Base-by-base conservation (phyloP, 2,888 invertebrate species). In the Ditylenchus weischeri region DNA sequence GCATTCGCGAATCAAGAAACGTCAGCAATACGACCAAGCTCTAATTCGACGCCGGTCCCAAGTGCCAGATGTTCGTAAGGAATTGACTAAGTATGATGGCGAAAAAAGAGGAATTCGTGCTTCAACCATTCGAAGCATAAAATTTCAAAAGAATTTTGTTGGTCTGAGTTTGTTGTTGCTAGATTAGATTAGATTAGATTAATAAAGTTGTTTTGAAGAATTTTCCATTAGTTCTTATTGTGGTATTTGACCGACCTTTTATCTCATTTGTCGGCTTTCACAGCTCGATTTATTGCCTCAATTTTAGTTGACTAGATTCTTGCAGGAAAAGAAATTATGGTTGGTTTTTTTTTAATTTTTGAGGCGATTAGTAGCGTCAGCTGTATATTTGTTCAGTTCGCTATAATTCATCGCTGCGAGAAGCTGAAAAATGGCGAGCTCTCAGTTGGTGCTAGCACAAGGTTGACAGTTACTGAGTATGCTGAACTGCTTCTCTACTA, bases 81-180 rank as follows among this genome's bases (percentile, higher is more conserved):
- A 96, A 85, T 81, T 89, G 7, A 86, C 87, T 43, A 88, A 90
- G 72, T 98, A 98, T 84, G 89, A 88, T 68, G 96, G 96, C 66
- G 96, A 98, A 86, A 86, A 90, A 62, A 91, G 92, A 63, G 96
- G 96, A 75, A 96, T 98, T 79, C 91, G 93, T 82, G 88, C 91
- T 35, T 88, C 90, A 79, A 90, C 93, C 61, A 89, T 89, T 80
- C 92, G 93, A 86, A 90, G 94, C 83, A 88, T 92, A 77, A 92
- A 92, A 86, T 51, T 67, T 49, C 51, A 7, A 19, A 54, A 43
- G 11, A 13, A n/a, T 18, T 54, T 54, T 54, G 54, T 23, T 13
- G 54, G n/a, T 54, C n/a, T 29, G 29, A 29, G 13, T 54, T 54
- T 43, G 43, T 43, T 43, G 11, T 43, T 43, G 1, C 15, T n/a